Evolutionary conservation across 2,113 vertebrate species (phyloP).

Genomic region (Xiphophorus maculatus): DNA sequence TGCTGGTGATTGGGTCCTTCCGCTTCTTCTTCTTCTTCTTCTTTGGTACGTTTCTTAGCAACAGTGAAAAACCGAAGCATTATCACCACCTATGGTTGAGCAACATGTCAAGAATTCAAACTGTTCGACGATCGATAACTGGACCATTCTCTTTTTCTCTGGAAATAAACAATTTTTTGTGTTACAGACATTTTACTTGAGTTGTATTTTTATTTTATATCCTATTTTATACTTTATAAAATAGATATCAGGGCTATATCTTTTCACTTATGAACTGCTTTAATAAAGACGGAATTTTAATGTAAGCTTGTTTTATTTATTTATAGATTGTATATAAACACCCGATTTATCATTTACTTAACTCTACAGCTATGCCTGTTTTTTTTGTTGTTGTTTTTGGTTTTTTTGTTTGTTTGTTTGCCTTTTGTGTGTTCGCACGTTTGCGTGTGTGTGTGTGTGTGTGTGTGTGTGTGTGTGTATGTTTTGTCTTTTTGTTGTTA

Average conservation of each 20-base stretch:
- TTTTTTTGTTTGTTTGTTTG: too few relatives aligned
- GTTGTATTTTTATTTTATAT: background rate
- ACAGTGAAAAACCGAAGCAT: background rate
- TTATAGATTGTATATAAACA: too few relatives aligned
- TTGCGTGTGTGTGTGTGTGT: too few relatives aligned
- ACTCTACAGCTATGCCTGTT: background rate
- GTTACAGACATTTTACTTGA: background rate
- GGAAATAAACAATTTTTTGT: background rate
- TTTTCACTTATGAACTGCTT: background rate
- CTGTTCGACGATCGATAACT: background rate
- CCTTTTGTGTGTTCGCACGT: too few relatives aligned
- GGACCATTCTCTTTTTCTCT: background rate
- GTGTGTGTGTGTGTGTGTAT: too few relatives aligned
- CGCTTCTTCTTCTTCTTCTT: conserved; percentile 22
- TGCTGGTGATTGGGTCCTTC: conserved; percentile 49
- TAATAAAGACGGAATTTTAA: background rate
- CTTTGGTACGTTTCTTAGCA: accelerated
- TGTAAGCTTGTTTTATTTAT: background rate
- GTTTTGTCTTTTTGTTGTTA: background rate
- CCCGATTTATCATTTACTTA: background rate
- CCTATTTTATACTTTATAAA: background rate
- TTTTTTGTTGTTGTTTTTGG: background rate
- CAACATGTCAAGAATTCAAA: background rate
- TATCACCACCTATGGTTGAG: conserved; percentile 31
- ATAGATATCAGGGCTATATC: background rate